Evolutionary conservation across 2,797 vertebrate genomes (phyloP).

Genomic region (Pitangus sulphuratus): DNA sequence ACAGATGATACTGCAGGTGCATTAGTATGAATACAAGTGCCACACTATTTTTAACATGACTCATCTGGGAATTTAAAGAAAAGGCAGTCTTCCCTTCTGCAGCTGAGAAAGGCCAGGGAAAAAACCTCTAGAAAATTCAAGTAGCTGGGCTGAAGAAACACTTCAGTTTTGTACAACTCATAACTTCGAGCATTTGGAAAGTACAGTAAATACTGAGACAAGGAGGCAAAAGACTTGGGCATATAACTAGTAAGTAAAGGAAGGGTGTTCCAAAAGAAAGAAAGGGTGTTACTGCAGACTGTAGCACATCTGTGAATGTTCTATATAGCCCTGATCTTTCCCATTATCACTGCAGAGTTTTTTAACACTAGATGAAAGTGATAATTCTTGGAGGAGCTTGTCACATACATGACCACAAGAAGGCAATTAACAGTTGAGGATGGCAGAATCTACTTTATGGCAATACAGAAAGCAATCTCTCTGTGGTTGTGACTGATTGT

Average conservation of each 20-base stretch:
- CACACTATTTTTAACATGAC: slow-evolving; percentile 48
- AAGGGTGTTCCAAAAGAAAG: neutral
- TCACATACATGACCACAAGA: neutral
- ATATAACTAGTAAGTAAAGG: neutral
- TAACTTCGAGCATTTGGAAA: slow-evolving; percentile 10
- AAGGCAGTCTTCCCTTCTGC: neutral
- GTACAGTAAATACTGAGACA: neutral
- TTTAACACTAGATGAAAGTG: neutral
- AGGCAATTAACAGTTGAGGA: neutral
- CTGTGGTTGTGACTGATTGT: neutral
- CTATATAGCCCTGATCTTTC: neutral
- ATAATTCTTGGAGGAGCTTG: neutral
- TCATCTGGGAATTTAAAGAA: slow-evolving; percentile 54
- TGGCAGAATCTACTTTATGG: neutral
- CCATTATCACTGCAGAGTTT: neutral
- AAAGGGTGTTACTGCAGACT: neutral
- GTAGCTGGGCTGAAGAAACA: slow-evolving; percentile 29
- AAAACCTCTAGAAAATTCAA: slow-evolving; percentile 15
- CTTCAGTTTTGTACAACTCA: neutral
- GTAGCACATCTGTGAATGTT: neutral
- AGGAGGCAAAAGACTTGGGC: neutral
- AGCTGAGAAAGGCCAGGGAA: slow-evolving; percentile 19
- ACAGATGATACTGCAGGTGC: slow-evolving; percentile 54
- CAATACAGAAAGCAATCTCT: neutral
- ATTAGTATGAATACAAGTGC: neutral